These are phyloP conservation scores for Apistogramma diplotaenia DNA, from an alignment of 2,113 vertebrate species.

Conservation along the genomic window DNA sequence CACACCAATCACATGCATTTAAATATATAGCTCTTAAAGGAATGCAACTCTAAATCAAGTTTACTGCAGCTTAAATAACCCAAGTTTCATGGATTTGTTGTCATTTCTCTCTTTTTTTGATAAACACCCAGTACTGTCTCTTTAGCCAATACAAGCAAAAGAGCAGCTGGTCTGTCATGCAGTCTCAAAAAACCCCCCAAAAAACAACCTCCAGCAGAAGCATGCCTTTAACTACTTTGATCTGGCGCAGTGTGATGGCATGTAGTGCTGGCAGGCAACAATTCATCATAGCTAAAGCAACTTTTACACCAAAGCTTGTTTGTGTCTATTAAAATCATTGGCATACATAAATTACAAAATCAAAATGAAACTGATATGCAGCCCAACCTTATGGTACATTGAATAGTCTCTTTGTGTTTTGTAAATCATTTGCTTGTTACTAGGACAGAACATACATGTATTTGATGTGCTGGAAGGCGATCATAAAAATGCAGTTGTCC, in stretches of 20 bases:
- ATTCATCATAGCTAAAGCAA: not conserved
- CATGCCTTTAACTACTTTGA: slow-evolving; percentile 2
- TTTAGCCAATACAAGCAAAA: not conserved
- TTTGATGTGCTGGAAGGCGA: not conserved
- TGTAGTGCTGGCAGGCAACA: not conserved
- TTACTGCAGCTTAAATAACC: not conserved
- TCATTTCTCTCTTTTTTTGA: not conserved
- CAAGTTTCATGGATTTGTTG: not conserved
- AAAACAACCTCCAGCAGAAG: not conserved
- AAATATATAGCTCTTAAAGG: not conserved
- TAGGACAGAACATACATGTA: not conserved
- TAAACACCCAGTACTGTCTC: not conserved
- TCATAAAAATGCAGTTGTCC: not conserved
- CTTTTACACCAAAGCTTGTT: not conserved
- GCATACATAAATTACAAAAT: slow-evolving; percentile 1
- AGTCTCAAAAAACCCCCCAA: not conserved
- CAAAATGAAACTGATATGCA: not conserved
- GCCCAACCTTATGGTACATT: not conserved
- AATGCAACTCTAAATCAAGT: not conserved
- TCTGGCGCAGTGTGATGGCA: not conserved
- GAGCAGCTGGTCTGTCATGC: not conserved
- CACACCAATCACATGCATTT: not conserved
- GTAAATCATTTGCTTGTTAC: not conserved
- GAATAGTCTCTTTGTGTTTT: not conserved
- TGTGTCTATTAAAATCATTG: not conserved